Evolutionary conservation across 1,140 invertebrate species (phyloP).

Genomic region (Pissodes strobi): DNA sequence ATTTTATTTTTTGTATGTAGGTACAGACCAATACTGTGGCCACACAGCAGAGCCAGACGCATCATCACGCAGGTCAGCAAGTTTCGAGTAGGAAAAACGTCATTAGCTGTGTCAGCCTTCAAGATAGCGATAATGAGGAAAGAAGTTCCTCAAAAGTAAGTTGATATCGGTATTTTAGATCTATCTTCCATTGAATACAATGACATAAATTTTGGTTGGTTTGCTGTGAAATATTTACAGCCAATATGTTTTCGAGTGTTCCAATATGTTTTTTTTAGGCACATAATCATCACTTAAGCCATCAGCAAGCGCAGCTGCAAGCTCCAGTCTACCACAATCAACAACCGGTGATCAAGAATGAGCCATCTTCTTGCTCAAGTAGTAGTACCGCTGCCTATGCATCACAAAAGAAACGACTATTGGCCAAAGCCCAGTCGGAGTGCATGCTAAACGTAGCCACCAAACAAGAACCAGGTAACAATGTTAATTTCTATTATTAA

Average conservation of each 20-base stretch:
- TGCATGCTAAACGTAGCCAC: constrained; percentile 63
- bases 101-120: constrained; percentile 81
- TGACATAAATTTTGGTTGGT: not conserved
- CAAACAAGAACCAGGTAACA: constrained; percentile 57
- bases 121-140: constrained; percentile 78
- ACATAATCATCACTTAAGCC: constrained; percentile 39
- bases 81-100: constrained; percentile 65
- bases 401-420: constrained; percentile 84
- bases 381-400: constrained; percentile 55
- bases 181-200: no score
- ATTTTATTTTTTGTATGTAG: constrained; percentile 14
- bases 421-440: constrained; percentile 86
- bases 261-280: constrained; percentile 23
- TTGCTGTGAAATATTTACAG: not conserved
- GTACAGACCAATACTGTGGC: constrained; percentile 36
- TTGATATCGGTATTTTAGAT: no score
- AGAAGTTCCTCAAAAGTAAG: constrained; percentile 56
- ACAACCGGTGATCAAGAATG: constrained; percentile 61
- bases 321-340: constrained; percentile 41
- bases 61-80: constrained; percentile 36
- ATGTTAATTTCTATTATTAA: not conserved
- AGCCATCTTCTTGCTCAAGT: constrained; percentile 54
- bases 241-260: no score
- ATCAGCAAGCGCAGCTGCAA: constrained; percentile 54
- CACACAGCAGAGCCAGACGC: constrained; percentile 24